phyloP scores from a whole-genome alignment of 1,140 invertebrate species.

The Lineus longissimus region DNA sequence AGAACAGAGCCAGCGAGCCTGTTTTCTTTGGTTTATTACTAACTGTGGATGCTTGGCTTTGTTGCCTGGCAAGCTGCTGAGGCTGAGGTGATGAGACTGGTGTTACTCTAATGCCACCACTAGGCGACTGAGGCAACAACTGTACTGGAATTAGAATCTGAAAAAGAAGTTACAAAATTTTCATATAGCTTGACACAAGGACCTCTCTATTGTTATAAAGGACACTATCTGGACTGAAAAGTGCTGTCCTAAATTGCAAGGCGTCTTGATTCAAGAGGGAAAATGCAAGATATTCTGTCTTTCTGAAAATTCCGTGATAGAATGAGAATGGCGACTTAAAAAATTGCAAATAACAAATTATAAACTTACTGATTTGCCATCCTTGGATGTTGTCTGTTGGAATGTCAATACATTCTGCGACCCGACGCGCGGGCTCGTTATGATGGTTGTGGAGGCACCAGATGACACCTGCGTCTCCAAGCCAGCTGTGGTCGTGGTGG shows the following conservation, averaged over 20 bases:
- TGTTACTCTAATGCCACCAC: constrained; percentile 60
- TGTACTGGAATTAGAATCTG: constrained; percentile 38
- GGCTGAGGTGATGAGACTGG: background rate
- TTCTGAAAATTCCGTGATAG: too few species aligned
- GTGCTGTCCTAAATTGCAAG: too few species aligned
- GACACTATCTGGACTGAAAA: too few species aligned
- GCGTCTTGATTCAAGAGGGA: too few species aligned
- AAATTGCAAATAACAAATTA: too few species aligned
- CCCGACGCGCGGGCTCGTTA: background rate
- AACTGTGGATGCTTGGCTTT: constrained; percentile 1
- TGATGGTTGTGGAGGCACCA: background rate
- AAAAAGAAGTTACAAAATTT: constrained; percentile 11
- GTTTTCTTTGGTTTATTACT: constrained; percentile 44
- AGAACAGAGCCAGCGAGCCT: constrained; percentile 52
- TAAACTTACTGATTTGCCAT: constrained; percentile 37
- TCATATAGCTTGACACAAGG: too few species aligned
- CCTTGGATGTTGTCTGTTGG: constrained; percentile 35
- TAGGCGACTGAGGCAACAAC: constrained; percentile 26
- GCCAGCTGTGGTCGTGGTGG: constrained; percentile 11
- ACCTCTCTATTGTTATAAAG: too few species aligned
- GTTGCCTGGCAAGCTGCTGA: background rate
- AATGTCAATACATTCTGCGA: constrained; percentile 30
- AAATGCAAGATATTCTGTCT: too few species aligned
- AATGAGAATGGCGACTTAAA: too few species aligned
- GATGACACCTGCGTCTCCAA: background rate